Percentiles rank a stretch among this genome's conserved stretches.
These are phyloP conservation scores for Dasypogon diadema DNA, from an alignment of 2,888 invertebrate genomes.

Conservation along the genomic window DNA sequence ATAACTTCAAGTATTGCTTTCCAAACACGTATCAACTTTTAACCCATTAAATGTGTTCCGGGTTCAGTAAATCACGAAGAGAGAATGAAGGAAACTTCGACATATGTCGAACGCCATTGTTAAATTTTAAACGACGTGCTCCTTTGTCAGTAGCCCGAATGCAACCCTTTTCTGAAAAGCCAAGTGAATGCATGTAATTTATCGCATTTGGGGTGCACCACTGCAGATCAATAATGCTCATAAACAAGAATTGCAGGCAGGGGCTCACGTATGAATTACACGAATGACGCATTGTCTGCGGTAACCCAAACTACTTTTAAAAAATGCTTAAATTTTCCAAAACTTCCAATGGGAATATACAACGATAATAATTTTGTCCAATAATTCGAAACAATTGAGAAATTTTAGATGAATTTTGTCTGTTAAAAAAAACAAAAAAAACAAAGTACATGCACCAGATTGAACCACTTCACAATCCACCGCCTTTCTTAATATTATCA, in stretches of 20 bases:
- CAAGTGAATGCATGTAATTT: slow-evolving; percentile 33
- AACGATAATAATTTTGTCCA: neutral
- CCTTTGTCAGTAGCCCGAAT: neutral
- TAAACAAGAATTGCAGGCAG: slow-evolving; percentile 37
- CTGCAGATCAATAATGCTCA: slow-evolving; percentile 34
- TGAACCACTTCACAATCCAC: neutral
- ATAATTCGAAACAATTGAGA: neutral
- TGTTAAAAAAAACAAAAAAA: neutral
- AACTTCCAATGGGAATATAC: neutral
- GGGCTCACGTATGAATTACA: slow-evolving; percentile 10
- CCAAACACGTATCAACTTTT: slow-evolving; percentile 2
- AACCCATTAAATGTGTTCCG: too few relatives aligned
- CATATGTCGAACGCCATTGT: slow-evolving; percentile 46
- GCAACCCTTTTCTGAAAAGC: slow-evolving; percentile 10
- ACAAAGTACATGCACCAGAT: neutral
- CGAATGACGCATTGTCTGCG: slow-evolving; percentile 40
- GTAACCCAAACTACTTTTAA: neutral
- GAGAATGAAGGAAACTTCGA: slow-evolving; percentile 1
- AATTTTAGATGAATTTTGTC: slow-evolving; percentile 4
- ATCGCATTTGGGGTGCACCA: slow-evolving; percentile 19
- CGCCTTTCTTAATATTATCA: neutral
- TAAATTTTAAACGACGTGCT: neutral
- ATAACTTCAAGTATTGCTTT: neutral
- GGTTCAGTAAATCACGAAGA: too few relatives aligned
- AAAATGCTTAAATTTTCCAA: neutral